phyloP scores from a whole-genome alignment of 2,113 vertebrate genomes.

The Macroglossus sobrinus region DNA sequence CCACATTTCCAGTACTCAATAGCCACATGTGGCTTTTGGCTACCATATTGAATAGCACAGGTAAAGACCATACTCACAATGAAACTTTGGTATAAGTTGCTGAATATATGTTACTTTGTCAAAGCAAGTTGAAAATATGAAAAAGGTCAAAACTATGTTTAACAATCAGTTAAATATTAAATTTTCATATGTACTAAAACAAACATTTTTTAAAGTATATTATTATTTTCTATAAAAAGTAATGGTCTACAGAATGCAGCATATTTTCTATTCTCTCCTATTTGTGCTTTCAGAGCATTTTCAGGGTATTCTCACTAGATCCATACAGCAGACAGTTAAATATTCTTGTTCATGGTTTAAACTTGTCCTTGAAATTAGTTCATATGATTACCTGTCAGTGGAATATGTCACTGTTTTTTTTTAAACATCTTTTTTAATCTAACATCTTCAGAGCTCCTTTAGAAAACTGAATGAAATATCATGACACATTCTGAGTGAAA shows the following conservation, averaged over 20 bases:
- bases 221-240: background rate
- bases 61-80: background rate
- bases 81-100: background rate
- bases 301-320: slow-evolving; percentile 48
- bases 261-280: background rate
- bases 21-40: background rate
- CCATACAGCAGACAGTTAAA: slow-evolving; percentile 71
- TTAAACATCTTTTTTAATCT: slow-evolving; percentile 69
- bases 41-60: accelerated
- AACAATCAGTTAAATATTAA: background rate
- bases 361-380: slow-evolving; percentile 80
- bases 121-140: background rate
- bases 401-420: slow-evolving; percentile 46
- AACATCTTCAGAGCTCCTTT: slow-evolving; percentile 71
- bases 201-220: background rate
- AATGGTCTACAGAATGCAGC: background rate
- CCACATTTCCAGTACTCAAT: background rate
- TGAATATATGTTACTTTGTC: background rate
- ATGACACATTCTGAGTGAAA: slow-evolving; percentile 44
- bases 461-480: slow-evolving; percentile 73
- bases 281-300: slow-evolving; percentile 63
- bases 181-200: background rate
- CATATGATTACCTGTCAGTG: slow-evolving; percentile 81
- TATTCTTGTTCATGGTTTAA: slow-evolving; percentile 79
- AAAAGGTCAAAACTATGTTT: background rate